Conservation (phyloP, 2,797 vertebrate genomes). For the Pteronotus mesoamericanus region DNA sequence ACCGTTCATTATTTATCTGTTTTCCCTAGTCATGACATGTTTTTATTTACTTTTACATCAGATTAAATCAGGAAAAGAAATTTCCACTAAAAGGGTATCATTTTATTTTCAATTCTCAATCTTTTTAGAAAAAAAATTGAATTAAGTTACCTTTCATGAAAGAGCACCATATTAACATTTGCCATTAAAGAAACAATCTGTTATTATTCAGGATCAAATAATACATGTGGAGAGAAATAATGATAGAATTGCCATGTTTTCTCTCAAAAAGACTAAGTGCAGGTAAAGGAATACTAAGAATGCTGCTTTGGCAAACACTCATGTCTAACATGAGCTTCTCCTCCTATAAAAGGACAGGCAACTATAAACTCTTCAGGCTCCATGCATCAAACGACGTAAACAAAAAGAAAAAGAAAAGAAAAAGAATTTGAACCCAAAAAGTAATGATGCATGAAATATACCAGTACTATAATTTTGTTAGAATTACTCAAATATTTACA, state of each 20-base stretch:
- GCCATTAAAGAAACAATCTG: background rate
- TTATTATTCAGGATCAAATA: background rate
- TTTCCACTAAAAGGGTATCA: background rate
- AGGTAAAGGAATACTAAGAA: background rate
- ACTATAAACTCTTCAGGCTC: background rate
- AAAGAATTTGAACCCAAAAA: background rate
- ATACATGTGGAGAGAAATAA: background rate
- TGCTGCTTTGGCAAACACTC: background rate
- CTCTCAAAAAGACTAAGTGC: background rate
- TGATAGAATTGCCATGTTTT: background rate
- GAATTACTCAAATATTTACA: background rate
- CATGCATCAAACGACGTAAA: background rate
- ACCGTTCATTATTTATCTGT: background rate
- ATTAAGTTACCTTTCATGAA: background rate
- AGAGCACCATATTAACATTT: background rate
- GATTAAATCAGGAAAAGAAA: background rate
- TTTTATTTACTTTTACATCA: background rate
- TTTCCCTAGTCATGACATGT: background rate
- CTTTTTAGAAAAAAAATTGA: background rate
- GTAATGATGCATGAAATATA: background rate
- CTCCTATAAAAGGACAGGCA: background rate
- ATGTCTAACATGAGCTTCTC: background rate
- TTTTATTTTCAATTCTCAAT: background rate
- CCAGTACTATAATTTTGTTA: background rate
- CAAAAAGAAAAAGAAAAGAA: background rate